Base-by-base conservation (phyloP, 2,888 invertebrate species). In the Stenurella melanura region DNA sequence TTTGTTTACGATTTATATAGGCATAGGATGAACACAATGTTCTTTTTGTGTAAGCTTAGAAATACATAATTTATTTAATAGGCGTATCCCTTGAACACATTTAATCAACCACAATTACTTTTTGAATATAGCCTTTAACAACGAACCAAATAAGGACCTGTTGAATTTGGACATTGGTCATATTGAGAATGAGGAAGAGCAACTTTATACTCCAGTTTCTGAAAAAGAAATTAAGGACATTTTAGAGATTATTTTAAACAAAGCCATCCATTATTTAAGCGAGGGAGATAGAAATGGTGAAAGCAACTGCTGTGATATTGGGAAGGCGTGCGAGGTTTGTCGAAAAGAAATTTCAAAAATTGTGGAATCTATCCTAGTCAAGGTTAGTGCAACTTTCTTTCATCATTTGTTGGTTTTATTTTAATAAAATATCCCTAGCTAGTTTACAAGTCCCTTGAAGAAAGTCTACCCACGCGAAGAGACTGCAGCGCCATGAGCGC, bases 141-240 rank as follows among this genome's bases (percentile, higher is more conserved):
- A 38, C 0, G 38, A 12, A 61, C 17, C 38, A 60, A 71, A 11
- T 42, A 15, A 9, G n/a, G 21, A 9, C 19, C 17, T 11, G 26
- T 19, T 57, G 18, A 38, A 67, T 5, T 66, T 73, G 18, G 56
- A 57, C 21, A 10, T 18, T 21, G 17, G 30, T 66, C 57, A n/a
- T 17, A 30, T 11, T 15, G 19, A 18, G 17, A 15, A 73, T 15
- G 30, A 19, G 26, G 64, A 64, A 57, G 30, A 34, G 11, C 7
- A 56, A 58, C 34, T 58, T n/a, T 58, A 17, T 12, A 69, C 72
- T n/a, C 66, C 73, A 3, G 18, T 72, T 21, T 66, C 73, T 21
- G 68, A 77, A 64, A 60, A 61, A 21, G 77, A 77, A 54, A 68
- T 77, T n/a, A 74, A 18, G 21, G 57, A 77, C 12, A 75, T 75